Evolutionary conservation across 2,888 invertebrate species (phyloP), one percentile per base, ranked within the genome.

Genomic region (Sminthurides aquaticus): DNA sequence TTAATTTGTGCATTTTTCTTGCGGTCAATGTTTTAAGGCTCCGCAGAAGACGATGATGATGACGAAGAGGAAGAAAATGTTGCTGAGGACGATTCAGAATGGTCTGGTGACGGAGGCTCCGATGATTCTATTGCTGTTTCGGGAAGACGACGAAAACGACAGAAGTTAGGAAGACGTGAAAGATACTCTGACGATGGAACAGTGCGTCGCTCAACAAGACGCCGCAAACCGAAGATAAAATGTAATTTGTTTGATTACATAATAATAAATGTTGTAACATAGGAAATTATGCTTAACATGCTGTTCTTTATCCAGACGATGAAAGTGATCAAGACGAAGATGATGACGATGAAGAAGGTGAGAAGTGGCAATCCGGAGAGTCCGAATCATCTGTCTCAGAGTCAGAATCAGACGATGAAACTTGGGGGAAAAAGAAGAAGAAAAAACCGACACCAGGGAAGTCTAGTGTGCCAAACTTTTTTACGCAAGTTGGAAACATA

Each of bases 341-440:
- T 62, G 75, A 64, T 15, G 74, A 73, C 5, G 74, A 74, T 34
- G 75, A 76, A 56, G 69, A 71, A 58, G 78, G 77, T 48, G 79
- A 79, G 79, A 69, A 71, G 57, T 69, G 73, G 75, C 59, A 70
- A 56, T 66, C 69, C 34, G 75, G 74, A 54, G 68, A 72, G 25
- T 64, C 65, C 20, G 70, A 67, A 29, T 66, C 57, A 25, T 68
- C 70, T 3, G 84, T 84, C 62, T 82, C 84, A 0, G 83, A 83
- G 60, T 82, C 83, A 49, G 83, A 83, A 60, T 85, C 85, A 60
- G 85, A 85, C 54, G 86, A 85, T 65, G 81, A 81, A 56, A 82
- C 82, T 0, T 84, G 84, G 83, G 80, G 81, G 15, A 78, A 80
- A 49, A 78, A 77, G 63, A 82, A 81, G 74, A 81, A 81, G 74